Evolutionary conservation across 2,888 invertebrate species (phyloP).

Genomic region (Melikaiella ostensackeni): DNA sequence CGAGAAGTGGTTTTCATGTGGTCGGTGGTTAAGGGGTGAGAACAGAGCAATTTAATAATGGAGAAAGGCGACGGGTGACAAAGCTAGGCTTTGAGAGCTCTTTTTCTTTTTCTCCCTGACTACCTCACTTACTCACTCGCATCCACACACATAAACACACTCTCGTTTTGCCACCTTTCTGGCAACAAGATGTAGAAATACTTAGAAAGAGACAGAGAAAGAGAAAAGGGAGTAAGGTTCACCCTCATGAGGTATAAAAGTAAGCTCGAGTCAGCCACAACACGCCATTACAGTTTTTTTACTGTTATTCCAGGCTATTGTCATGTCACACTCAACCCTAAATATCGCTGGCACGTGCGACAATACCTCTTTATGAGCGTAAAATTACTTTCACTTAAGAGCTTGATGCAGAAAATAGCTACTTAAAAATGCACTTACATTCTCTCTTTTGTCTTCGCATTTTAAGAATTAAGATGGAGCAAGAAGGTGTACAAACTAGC

Average conservation of each 20-base stretch:
- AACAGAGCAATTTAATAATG: constrained; percentile 68
- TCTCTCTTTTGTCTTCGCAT: background rate
- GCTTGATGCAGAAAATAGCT: background rate
- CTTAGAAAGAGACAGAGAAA: background rate
- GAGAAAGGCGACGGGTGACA: constrained; percentile 63
- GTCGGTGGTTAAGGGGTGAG: constrained; percentile 51
- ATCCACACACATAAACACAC: constrained; percentile 6
- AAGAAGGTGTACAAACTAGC: background rate
- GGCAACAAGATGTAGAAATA: constrained; percentile 17
- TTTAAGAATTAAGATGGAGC: background rate
- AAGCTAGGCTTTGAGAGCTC: constrained; percentile 61
- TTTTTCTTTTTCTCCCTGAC: constrained; percentile 46
- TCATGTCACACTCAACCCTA: constrained; percentile 11
- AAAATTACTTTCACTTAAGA: constrained; percentile 53
- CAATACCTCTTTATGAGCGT: constrained; percentile 47
- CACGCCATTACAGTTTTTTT: constrained; percentile 68
- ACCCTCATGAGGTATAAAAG: constrained; percentile 67
- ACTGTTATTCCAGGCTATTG: constrained; percentile 48
- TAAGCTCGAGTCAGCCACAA: constrained; percentile 69
- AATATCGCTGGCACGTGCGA: background rate
- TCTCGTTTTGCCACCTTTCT: constrained; percentile 40
- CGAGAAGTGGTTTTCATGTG: constrained; percentile 42
- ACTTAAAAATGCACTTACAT: background rate
- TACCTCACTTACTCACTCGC: constrained; percentile 41
- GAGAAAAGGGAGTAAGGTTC: constrained; percentile 56